phyloP scores from a whole-genome alignment of 2,797 vertebrate genomes.

The Clarias platycephalus region DNA sequence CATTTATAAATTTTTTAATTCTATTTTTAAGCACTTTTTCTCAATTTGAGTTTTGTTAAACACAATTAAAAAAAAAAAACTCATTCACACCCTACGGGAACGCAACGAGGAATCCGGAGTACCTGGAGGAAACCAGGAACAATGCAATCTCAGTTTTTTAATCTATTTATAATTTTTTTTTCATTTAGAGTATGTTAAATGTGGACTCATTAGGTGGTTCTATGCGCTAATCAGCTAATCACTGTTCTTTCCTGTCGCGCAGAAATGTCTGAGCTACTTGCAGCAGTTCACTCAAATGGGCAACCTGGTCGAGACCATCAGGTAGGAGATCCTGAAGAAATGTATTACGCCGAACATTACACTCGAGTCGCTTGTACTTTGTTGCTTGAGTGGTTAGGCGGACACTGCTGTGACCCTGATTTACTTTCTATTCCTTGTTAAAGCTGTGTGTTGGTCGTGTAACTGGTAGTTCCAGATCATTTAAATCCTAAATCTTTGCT shows the following conservation, averaged over 20 bases:
- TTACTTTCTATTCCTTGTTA: too few relatives aligned
- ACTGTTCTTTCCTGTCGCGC: conserved; percentile 15
- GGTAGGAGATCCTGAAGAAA: conserved; percentile 69
- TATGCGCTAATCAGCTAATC: background rate
- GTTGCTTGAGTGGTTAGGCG: background rate
- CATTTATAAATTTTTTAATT: too few relatives aligned
- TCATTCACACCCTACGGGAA: too few relatives aligned
- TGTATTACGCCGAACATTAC: background rate
- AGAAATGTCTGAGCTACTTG: conserved; percentile 82
- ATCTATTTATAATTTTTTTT: too few relatives aligned
- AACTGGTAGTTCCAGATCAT: too few relatives aligned
- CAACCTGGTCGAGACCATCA: conserved; percentile 80
- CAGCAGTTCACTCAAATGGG: conserved; percentile 83
- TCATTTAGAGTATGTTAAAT: background rate
- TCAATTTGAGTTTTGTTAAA: too few relatives aligned
- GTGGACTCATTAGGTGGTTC: background rate
- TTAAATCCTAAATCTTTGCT: too few relatives aligned
- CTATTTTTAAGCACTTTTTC: too few relatives aligned
- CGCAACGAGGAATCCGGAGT: too few relatives aligned
- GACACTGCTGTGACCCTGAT: background rate
- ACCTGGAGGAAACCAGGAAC: too few relatives aligned
- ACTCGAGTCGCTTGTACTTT: background rate
- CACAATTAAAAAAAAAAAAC: too few relatives aligned
- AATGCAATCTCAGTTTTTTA: background rate
- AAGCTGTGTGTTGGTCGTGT: too few relatives aligned